Percentiles rank a stretch among this genome's conserved stretches.
Conservation (phyloP, 2,113 vertebrate genomes). For the Mionectes macconnelli region DNA sequence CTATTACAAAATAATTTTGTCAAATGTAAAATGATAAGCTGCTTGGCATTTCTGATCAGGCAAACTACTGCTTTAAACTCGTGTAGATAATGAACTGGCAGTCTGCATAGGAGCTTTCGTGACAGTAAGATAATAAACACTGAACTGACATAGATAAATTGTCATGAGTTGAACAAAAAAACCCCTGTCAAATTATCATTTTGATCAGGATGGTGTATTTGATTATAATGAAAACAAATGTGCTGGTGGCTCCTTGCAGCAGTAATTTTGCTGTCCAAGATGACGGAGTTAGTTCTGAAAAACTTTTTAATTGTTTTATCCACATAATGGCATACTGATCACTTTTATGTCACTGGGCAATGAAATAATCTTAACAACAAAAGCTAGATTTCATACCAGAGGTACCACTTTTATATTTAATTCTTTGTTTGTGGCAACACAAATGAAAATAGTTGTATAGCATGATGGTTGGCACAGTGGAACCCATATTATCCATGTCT, state of each 20-base stretch:
- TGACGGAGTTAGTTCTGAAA: constrained; percentile 49
- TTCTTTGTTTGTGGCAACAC: constrained; percentile 12
- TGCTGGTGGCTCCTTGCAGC: background rate
- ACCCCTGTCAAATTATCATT: background rate
- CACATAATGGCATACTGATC: constrained; percentile 12
- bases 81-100: background rate
- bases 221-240: constrained; percentile 36
- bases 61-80: constrained; percentile 33
- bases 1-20: constrained; percentile 78
- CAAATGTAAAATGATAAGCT: constrained; percentile 72
- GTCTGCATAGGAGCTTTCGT: background rate
- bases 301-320: constrained; percentile 56
- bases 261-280: constrained; percentile 46
- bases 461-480: background rate
- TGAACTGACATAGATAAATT: constrained; percentile 25
- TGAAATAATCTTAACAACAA: constrained; percentile 37
- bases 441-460: constrained; percentile 4
- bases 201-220: constrained; percentile 23
- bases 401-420: constrained; percentile 8
- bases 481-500: background rate
- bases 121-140: constrained; percentile 38
- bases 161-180: constrained; percentile 32
- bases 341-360: constrained; percentile 21
- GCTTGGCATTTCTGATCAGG: constrained; percentile 75
- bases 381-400: constrained; percentile 32